Evolutionary conservation across 2,797 vertebrate genomes (phyloP), one percentile per base, ranked within the genome.

Genomic region (Astyanax mexicanus): DNA sequence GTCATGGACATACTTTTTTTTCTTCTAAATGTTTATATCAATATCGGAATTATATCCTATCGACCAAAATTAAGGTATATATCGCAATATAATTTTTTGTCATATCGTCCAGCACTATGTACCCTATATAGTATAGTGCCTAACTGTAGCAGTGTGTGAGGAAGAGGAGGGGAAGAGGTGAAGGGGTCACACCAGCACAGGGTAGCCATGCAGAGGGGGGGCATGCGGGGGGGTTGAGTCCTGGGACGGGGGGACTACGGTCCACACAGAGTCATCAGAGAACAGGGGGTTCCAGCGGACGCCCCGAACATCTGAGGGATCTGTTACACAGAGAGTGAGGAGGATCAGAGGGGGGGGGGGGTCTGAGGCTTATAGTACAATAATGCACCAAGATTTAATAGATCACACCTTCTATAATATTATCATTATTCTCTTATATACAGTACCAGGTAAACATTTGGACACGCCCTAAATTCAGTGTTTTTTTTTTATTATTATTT

Each of bases 261-360:
- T 80, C 83, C 83, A 82, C 13, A 79, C 52, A 1, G 84, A 85
- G 37, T 86, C 81, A 23, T 90, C 89, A 81, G 86, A 87, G 77
- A 87, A 89, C 65, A 91, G 72, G 17, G 89, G 84, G 62, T 86
- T 92, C 91, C 92, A 92, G 66, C 79, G 86, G 75, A 91, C 78
- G 87, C 89, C 89, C 69, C 88, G 74, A 70, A 84, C 75, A 64
- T 91, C 89, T 27, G 81, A 83, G 0, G 85, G 83, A 86, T 91
- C 92, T 91, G 79, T 84, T 79, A 62, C 54, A 85, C 80, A 87
- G 52, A 78, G 62, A 85, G 58, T 76, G 70, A 72, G 44, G 29
- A 1, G 54, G 37, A 45, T 72, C 42, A 72, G 37, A 68, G 54
- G 21, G 25, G 66, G 38, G 32, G 2, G 29, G 21, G 9, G 49